phyloP scores from a whole-genome alignment of 1,140 invertebrate species.

The Camponotus pennsylvanicus region DNA sequence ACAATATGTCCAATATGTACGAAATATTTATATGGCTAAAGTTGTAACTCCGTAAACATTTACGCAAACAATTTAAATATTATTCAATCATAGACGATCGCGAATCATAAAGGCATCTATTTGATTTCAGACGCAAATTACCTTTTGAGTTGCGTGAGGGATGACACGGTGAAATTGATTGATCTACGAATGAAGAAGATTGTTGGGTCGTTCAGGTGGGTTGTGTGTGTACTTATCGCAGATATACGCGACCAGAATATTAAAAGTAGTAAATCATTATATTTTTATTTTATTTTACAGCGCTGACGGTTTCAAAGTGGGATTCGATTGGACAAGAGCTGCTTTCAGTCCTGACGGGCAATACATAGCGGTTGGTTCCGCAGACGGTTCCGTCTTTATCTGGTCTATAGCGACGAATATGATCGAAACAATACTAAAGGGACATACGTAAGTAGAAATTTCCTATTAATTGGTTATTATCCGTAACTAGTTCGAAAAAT shows the following conservation, averaged over 20 bases:
- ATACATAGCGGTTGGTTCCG: constrained; percentile 95
- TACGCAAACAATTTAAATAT: constrained; percentile 33
- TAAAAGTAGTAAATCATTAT: constrained; percentile 6
- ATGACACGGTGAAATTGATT: constrained; percentile 97
- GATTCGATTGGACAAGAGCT: constrained; percentile 97
- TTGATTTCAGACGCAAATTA: constrained; percentile 93
- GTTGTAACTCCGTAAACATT: constrained; percentile 22
- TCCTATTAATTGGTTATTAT: not conserved
- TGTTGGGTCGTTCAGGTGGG: constrained; percentile 95
- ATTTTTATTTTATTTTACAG: constrained; percentile 86
- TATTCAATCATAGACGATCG: constrained; percentile 10
- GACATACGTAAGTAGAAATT: constrained; percentile 92
- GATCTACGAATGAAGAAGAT: constrained; percentile 98
- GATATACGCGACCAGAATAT: constrained; percentile 13
- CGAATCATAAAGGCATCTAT: constrained; percentile 28
- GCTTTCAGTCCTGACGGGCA: constrained; percentile 96
- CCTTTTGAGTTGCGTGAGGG: constrained; percentile 96
- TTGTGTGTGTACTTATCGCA: not conserved
- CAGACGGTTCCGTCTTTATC: constrained; percentile 96
- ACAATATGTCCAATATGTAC: not conserved
- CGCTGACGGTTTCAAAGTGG: constrained; percentile 97
- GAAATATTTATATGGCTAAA: constrained; percentile 18
- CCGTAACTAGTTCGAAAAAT: not conserved
- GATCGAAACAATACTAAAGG: constrained; percentile 94
- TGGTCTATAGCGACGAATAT: constrained; percentile 94